These are phyloP conservation scores for Todus mexicanus DNA, from an alignment of 2,797 vertebrate species.

Conservation along the genomic window DNA sequence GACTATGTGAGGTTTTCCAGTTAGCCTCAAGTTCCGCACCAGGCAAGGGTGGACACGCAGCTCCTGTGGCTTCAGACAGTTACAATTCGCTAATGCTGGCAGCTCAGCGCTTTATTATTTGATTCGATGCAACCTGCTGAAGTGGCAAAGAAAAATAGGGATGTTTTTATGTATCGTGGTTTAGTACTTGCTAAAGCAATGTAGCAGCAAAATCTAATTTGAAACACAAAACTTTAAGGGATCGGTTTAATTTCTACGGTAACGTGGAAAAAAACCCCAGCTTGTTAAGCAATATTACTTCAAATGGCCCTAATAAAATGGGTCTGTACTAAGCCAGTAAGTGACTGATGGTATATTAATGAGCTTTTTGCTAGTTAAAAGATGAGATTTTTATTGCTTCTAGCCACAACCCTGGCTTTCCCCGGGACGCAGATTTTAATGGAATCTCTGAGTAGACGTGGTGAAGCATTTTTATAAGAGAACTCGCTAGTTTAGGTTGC, in stretches of 20 bases:
- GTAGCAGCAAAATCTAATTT: not conserved
- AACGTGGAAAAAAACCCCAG: not conserved
- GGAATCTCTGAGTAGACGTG: not conserved
- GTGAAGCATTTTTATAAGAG: not conserved
- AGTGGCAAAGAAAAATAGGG: not conserved
- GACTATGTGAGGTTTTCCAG: not conserved
- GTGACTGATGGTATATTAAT: not conserved
- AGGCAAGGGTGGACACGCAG: not conserved
- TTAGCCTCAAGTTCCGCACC: not conserved
- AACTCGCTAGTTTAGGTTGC: not conserved
- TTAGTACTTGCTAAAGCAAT: not conserved
- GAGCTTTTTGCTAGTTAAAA: not conserved
- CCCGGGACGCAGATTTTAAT: conserved; percentile 4
- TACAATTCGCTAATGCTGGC: not conserved
- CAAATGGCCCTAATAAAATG: not conserved
- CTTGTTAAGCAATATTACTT: conserved; percentile 7
- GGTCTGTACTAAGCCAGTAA: not conserved
- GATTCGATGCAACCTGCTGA: not conserved
- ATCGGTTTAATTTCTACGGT: not conserved
- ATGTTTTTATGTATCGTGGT: not conserved
- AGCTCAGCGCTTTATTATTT: not conserved
- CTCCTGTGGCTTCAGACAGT: not conserved
- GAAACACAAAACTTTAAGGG: not conserved
- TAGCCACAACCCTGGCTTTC: not conserved
- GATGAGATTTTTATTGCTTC: not conserved